Evolutionary conservation across 1,140 invertebrate genomes (phyloP).

Genomic region (Drosophila kohkoa): DNA sequence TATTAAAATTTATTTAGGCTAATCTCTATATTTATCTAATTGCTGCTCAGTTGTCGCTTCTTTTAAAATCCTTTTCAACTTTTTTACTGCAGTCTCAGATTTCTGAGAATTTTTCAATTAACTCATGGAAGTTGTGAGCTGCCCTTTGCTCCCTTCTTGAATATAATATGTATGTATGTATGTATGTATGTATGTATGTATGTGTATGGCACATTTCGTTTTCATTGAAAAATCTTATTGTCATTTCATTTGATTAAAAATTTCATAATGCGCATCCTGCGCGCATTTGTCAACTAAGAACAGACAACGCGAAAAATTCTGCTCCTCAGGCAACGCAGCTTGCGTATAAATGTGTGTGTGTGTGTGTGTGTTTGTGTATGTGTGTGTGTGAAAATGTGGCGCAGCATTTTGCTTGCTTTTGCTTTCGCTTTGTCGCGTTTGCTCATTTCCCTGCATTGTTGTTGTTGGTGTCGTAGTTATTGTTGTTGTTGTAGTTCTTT

Average conservation of each 20-base stretch:
- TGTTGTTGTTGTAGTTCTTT: constrained; percentile 22
- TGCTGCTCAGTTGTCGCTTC: background rate
- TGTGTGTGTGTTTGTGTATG: constrained; percentile 24
- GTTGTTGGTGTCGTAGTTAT: constrained; percentile 13
- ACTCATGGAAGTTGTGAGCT: background rate
- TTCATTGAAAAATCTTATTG: constrained; percentile 65
- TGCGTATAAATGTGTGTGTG: constrained; percentile 16
- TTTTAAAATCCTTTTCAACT: background rate
- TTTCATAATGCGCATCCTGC: constrained; percentile 64
- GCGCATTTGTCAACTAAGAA: constrained; percentile 58
- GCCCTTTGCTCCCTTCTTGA: background rate
- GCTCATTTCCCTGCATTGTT: constrained; percentile 45
- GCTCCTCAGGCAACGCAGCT: constrained; percentile 34
- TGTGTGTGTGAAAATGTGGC: constrained; percentile 61
- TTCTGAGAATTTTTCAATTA: constrained; percentile 10
- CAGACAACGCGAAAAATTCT: constrained; percentile 9
- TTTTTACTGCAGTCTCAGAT: background rate
- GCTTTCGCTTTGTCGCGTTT: constrained; percentile 49
- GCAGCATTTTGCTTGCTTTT: constrained; percentile 53
- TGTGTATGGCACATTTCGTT: constrained; percentile 30
- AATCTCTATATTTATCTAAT: no score
- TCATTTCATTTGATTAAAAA: constrained; percentile 79
- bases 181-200: constrained; percentile 10
- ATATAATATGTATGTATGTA: background rate
- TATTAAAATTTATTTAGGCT: no score